These are phyloP conservation scores for Aspidapion aeneum DNA, from an alignment of 2,888 invertebrate species.

Conservation along the genomic window DNA sequence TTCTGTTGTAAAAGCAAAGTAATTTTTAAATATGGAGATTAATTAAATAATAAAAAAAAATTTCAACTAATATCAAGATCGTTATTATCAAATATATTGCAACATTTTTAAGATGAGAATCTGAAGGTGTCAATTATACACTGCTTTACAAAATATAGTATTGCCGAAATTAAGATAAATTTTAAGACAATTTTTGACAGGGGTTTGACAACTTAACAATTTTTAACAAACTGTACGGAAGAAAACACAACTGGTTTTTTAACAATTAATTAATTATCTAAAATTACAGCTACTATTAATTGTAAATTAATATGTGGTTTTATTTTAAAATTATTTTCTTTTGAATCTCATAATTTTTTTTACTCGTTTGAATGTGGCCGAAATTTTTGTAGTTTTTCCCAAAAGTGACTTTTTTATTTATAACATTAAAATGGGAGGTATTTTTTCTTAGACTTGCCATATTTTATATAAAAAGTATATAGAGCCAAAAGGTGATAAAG, in stretches of 20 bases:
- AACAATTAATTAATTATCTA: conserved; percentile 36
- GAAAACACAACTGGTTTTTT: conserved; percentile 33
- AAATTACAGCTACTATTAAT: conserved; percentile 36
- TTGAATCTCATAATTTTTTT: conserved; percentile 1
- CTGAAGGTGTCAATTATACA: too few species aligned
- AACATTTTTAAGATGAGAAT: too few species aligned
- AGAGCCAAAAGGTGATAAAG: too few species aligned
- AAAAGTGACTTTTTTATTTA: conserved; percentile 42
- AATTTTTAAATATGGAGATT: too few species aligned
- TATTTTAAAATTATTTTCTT: conserved; percentile 31
- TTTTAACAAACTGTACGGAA: conserved; percentile 33
- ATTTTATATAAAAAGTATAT: conserved; percentile 1
- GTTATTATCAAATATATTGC: too few species aligned
- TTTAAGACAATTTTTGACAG: conserved; percentile 17
- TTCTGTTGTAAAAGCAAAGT: too few species aligned
- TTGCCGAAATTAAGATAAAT: conserved; percentile 4
- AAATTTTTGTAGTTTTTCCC: conserved; percentile 43
- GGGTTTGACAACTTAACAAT: conserved; percentile 30
- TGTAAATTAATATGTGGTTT: conserved; percentile 40
- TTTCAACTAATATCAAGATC: too few species aligned
- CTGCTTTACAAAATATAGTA: conserved; percentile 6
- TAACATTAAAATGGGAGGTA: background rate
- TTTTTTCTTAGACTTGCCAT: conserved; percentile 7
- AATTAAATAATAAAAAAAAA: too few species aligned
- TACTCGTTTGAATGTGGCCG: conserved; percentile 32